Evolutionary conservation across 2,888 invertebrate genomes (phyloP).

Genomic region (Dasypolia templi): DNA sequence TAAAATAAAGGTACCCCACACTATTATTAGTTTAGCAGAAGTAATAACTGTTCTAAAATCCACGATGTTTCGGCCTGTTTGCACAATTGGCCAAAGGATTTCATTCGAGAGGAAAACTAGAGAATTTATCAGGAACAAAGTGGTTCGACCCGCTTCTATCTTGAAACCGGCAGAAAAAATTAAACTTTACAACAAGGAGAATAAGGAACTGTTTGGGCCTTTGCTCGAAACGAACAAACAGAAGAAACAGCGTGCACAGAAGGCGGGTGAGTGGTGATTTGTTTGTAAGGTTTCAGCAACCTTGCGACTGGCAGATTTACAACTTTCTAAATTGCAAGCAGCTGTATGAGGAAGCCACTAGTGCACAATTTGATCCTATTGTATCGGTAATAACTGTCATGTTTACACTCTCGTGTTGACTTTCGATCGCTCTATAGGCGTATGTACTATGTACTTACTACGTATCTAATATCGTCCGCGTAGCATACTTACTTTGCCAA

Average conservation of each 20-base stretch:
- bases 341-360: slow-evolving; percentile 15
- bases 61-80: slow-evolving; percentile 83
- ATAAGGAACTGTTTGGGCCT: slow-evolving; percentile 88
- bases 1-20: slow-evolving; percentile 1
- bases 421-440: slow-evolving; percentile 69
- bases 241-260: slow-evolving; percentile 81
- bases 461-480: slow-evolving; percentile 55
- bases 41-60: slow-evolving; percentile 17
- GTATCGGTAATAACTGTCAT: slow-evolving; percentile 52
- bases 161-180: slow-evolving; percentile 86
- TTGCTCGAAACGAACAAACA: slow-evolving; percentile 87
- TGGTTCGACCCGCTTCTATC: slow-evolving; percentile 83
- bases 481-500: slow-evolving; percentile 75
- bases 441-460: slow-evolving; percentile 45
- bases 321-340: slow-evolving; percentile 69
- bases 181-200: slow-evolving; percentile 87
- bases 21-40: not conserved
- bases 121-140: slow-evolving; percentile 84
- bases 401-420: slow-evolving; percentile 71
- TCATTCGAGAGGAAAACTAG: slow-evolving; percentile 75
- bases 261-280: slow-evolving; percentile 79
- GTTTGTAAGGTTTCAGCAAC: slow-evolving; percentile 74
- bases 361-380: slow-evolving; percentile 44
- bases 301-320: slow-evolving; percentile 72
- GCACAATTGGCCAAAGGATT: slow-evolving; percentile 76